Conservation (phyloP, 2,888 invertebrate species). For the Azorinus chamasolen region DNA sequence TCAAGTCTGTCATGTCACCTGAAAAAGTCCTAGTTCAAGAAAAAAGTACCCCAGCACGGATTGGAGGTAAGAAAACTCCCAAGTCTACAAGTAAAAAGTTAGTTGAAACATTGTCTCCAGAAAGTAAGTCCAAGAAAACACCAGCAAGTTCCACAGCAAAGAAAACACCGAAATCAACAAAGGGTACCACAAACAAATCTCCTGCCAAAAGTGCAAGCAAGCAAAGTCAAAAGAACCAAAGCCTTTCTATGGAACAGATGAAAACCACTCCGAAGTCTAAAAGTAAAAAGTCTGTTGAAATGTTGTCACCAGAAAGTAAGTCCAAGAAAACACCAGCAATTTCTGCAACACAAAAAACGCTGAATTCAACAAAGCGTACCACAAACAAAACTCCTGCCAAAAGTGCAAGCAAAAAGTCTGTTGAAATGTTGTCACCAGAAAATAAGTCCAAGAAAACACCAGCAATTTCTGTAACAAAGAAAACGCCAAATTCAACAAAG, state of each 20-base stretch:
- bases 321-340: slow-evolving; percentile 11
- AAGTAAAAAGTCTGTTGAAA: background rate
- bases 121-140: background rate
- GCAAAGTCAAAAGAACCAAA: background rate
- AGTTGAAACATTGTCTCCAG: background rate
- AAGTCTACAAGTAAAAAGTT: background rate
- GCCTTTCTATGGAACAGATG: no score
- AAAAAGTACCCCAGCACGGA: background rate
- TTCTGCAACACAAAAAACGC: background rate
- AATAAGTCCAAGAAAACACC: slow-evolving; percentile 1
- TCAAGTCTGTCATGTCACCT: background rate
- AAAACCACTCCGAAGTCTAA: background rate
- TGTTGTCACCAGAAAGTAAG: background rate
- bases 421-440: background rate
- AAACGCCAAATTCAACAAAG: slow-evolving; percentile 4
- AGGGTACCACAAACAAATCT: background rate
- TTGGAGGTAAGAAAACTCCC: no score
- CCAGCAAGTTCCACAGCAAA: slow-evolving; percentile 3
- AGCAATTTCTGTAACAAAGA: background rate
- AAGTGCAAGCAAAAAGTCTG: background rate
- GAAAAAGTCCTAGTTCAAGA: background rate
- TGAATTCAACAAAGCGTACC: background rate
- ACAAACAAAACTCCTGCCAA: no score
- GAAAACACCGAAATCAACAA: slow-evolving; percentile 7
- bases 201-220: no score